Conservation (phyloP, 1,140 invertebrate species). For the Drosophila pandora region DNA sequence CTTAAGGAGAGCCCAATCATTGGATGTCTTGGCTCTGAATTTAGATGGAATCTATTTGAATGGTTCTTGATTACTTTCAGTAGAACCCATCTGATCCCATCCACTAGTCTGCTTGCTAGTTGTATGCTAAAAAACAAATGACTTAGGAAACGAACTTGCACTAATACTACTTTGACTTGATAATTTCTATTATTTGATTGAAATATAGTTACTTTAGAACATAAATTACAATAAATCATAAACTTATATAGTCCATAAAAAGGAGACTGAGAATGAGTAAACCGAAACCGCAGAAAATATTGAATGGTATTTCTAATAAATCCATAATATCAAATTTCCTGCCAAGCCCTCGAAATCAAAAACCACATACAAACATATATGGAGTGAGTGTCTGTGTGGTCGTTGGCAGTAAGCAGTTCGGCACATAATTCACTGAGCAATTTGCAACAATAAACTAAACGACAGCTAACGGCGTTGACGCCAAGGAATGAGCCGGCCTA, state of each 20-base stretch:
- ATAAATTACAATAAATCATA: slow-evolving; percentile 18
- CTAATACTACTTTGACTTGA: too few relatives aligned
- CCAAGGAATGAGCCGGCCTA: slow-evolving; percentile 67
- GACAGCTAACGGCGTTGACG: slow-evolving; percentile 80
- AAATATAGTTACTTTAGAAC: neutral
- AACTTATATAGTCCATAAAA: slow-evolving; percentile 9
- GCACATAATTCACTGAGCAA: slow-evolving; percentile 79
- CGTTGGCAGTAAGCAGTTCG: slow-evolving; percentile 76
- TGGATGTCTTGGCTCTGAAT: slow-evolving; percentile 13
- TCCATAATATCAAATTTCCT: slow-evolving; percentile 71
- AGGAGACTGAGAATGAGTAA: slow-evolving; percentile 23
- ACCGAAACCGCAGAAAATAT: slow-evolving; percentile 33
- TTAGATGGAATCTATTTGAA: slow-evolving; percentile 14
- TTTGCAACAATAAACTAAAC: slow-evolving; percentile 81
- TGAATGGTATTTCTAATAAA: slow-evolving; percentile 63
- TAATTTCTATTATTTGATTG: too few relatives aligned
- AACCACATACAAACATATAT: slow-evolving; percentile 21
- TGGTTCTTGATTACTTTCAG: slow-evolving; percentile 9
- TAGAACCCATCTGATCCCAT: neutral
- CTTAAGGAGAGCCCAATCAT: slow-evolving; percentile 32
- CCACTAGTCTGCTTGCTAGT: too few relatives aligned
- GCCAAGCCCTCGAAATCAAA: slow-evolving; percentile 46
- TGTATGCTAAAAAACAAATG: neutral
- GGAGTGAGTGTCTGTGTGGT: slow-evolving; percentile 55
- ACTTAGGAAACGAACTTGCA: neutral